Evolutionary conservation across 2,797 vertebrate species (phyloP), one percentile per base, ranked within the genome.

Genomic region (Cheirogaleus major): DNA sequence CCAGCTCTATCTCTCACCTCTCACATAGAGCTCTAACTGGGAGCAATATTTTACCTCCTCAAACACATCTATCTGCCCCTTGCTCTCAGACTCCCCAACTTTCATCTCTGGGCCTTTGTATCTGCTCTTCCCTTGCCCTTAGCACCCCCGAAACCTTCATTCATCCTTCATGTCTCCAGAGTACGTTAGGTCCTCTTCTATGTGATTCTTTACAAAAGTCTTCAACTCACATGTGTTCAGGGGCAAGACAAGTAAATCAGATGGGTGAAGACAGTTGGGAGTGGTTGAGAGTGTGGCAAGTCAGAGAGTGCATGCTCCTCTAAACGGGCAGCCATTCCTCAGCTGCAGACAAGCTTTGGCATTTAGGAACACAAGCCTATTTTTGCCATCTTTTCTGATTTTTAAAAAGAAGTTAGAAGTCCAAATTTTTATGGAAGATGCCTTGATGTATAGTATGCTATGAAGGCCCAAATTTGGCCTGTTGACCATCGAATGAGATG

Each of bases 301-400:
- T 8, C 41, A 5, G 4, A 69, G 43, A 79, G 27, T 3, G 11
- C 27, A 8, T 18, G 7, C 6, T 78, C 45, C 38, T 83, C 32
- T 57, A 78, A 17, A 13, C 0, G 4, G 11, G 69, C 1, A 59
- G 43, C 15, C 5, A 20, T 27, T 38, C 82, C 61, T 85, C 52
- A 32, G 35, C 57, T 83, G 43, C 35, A 75, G 20, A 61, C 59
- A 32, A 61, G 75, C 23, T 9, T 32, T 48, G 43, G 27, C 27
- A 38, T 14, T 35, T 43, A 57, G n/a, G 14, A 76, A 61, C 14
- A 41, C 27, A 75, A 75, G 3, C 43, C 75, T 18, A 41, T 11
- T 88, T 55, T 76, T 81, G 23, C 59, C 57, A 61, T 55, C 41
- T 79, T 95, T 85, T 73, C 86, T 95, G 32, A 91, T 79, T 88